Evolutionary conservation across 2,797 vertebrate genomes (phyloP), one percentile per base, ranked within the genome.

Genomic region (Octomys mimax): DNA sequence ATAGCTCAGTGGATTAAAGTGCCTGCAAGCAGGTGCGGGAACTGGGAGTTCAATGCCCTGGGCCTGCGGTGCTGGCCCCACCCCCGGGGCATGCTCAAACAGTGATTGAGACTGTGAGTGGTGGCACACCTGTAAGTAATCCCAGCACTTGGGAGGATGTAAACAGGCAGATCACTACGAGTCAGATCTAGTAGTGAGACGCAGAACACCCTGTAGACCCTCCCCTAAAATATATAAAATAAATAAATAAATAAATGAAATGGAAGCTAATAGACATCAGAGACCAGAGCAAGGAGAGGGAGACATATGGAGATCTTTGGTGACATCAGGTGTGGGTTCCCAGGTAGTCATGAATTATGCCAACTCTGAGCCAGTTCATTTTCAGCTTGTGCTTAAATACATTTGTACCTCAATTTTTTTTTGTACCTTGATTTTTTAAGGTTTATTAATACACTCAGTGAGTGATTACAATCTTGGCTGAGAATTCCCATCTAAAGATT

Each of bases 341-440:
- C 21, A 85, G 70, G 36, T 19, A 95, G 24, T 22, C 33, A 71
- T 49, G n/a, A 80, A 61, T 70, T 83, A 79, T 83, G 57, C 18
- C 12, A 81, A 57, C 54, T 54, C 54, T 61, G 2, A 90, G 49
- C 42, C 68, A 82, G 2, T 80, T 78, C 64, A 86, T 75, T 93
- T 14, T 97, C 79, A 61, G 57, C n/a, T 89, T 92, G 49, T 61
- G 24, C 46, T 93, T 86, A 59, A 92, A 88, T 16, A 93, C 49
- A 7, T 88, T 93, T 95, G 39, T 66, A 11, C 49, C 49, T 49
- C 49, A 49, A 49, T 49, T 49, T 49, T 11, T 54, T 19, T 79
- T n/a, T 87, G 70, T 80, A 78, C 16, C 6, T 33, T 52, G 46
- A 8, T 62, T 26, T 81, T 61, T 14, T 31, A 70, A 92, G 39